Evolutionary conservation across 2,113 vertebrate genomes (phyloP).

Genomic region (Falcunculus frontatus): DNA sequence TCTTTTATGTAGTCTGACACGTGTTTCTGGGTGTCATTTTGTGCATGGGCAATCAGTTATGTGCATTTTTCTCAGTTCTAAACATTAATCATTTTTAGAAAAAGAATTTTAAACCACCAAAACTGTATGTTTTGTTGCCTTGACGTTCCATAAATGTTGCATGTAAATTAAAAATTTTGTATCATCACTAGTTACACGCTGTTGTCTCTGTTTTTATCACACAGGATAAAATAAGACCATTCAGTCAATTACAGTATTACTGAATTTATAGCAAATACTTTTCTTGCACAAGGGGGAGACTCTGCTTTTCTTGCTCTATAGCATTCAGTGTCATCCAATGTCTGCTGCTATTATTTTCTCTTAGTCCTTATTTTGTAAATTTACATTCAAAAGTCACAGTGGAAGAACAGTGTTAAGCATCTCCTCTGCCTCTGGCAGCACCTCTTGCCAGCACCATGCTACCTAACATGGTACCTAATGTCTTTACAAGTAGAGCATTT

Average conservation of each 20-base stretch:
- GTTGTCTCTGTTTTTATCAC: constrained; percentile 15
- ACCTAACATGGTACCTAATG: background rate
- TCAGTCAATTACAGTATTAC: background rate
- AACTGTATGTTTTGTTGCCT: constrained; percentile 64
- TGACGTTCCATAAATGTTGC: constrained; percentile 67
- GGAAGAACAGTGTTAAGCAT: background rate
- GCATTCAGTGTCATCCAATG: background rate
- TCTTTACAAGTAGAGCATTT: background rate
- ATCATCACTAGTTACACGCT: background rate
- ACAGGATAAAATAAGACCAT: background rate
- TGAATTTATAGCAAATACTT: background rate
- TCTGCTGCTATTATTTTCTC: background rate
- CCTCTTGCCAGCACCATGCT: background rate
- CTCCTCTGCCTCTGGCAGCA: background rate
- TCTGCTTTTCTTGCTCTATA: background rate
- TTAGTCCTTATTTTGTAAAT: background rate
- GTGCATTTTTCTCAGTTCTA: constrained; percentile 52
- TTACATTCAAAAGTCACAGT: background rate
- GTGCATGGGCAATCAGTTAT: constrained; percentile 56
- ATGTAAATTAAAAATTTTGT: constrained; percentile 80
- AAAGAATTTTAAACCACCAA: background rate
- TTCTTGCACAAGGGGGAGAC: background rate
- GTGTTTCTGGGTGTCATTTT: constrained; percentile 28
- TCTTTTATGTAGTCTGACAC: constrained; percentile 36
- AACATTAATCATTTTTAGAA: constrained; percentile 16